Evolutionary conservation across 2,888 invertebrate genomes (phyloP).

Genomic region (Mythimna vitellina): DNA sequence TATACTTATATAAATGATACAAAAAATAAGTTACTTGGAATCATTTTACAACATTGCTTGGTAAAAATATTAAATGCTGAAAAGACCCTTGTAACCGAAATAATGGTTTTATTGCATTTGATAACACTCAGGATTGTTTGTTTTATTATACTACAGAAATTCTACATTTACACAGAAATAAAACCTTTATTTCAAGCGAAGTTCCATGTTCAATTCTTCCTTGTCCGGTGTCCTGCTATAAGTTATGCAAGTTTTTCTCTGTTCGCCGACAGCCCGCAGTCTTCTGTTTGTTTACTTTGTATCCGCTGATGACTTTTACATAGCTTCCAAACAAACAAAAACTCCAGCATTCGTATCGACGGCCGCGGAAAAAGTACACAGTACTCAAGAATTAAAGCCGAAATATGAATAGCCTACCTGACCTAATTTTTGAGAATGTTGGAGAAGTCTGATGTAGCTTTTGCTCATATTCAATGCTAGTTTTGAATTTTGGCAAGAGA

Average conservation of each 20-base stretch:
- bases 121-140: not conserved
- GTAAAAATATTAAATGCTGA: not conserved
- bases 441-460: not conserved
- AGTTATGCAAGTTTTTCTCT: slow-evolving; percentile 59
- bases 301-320: slow-evolving; percentile 57
- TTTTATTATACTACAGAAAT: not conserved
- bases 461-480: not conserved
- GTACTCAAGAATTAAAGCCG: not conserved
- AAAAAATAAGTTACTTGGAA: not conserved
- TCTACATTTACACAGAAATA: not conserved
- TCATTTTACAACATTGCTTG: not conserved
- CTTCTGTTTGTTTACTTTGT: slow-evolving; percentile 36
- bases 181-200: slow-evolving; percentile 4
- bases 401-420: slow-evolving; percentile 13
- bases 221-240: slow-evolving; percentile 22
- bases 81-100: not conserved
- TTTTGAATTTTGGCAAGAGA: not conserved
- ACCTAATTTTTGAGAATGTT: slow-evolving; percentile 7
- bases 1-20: not conserved
- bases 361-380: not conserved
- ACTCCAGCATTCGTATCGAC: slow-evolving; percentile 43
- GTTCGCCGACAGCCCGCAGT: slow-evolving; percentile 3
- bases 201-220: not conserved
- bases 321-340: slow-evolving; percentile 50
- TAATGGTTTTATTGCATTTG: not conserved